phyloP scores from a whole-genome alignment of 1,140 invertebrate species.

The Drosophila arizonae region DNA sequence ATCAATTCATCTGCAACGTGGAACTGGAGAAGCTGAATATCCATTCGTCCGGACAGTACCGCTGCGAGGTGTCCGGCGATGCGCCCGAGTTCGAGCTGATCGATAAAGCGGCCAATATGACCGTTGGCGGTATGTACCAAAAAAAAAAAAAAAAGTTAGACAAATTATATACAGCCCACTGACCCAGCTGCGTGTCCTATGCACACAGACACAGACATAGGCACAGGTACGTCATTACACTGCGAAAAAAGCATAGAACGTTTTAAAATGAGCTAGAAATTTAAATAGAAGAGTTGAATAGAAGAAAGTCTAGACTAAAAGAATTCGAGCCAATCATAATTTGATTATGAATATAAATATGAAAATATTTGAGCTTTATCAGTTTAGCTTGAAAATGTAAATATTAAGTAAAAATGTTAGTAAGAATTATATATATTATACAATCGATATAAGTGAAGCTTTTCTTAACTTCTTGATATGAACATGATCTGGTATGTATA shows the following conservation, averaged over 20 bases:
- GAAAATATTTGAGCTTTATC: too few relatives aligned
- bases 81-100: conserved; percentile 86
- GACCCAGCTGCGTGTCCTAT: background rate
- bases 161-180: background rate
- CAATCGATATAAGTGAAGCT: too few relatives aligned
- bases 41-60: conserved; percentile 85
- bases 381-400: too few relatives aligned
- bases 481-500: too few relatives aligned
- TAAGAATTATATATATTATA: too few relatives aligned
- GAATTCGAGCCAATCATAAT: too few relatives aligned
- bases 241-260: background rate
- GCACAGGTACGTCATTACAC: background rate
- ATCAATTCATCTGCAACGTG: conserved; percentile 84
- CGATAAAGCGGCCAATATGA: conserved; percentile 86
- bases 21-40: conserved; percentile 84
- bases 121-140: conserved; percentile 84
- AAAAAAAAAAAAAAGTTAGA: background rate
- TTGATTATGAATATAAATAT: too few relatives aligned
- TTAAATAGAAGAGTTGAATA: too few relatives aligned
- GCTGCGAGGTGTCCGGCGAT: conserved; percentile 87
- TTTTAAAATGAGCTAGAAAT: too few relatives aligned
- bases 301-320: too few relatives aligned
- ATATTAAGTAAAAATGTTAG: too few relatives aligned
- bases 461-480: too few relatives aligned
- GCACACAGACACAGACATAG: background rate